Base-by-base conservation (phyloP, 1,140 invertebrate species). In the Tetragonula clypearis region DNA sequence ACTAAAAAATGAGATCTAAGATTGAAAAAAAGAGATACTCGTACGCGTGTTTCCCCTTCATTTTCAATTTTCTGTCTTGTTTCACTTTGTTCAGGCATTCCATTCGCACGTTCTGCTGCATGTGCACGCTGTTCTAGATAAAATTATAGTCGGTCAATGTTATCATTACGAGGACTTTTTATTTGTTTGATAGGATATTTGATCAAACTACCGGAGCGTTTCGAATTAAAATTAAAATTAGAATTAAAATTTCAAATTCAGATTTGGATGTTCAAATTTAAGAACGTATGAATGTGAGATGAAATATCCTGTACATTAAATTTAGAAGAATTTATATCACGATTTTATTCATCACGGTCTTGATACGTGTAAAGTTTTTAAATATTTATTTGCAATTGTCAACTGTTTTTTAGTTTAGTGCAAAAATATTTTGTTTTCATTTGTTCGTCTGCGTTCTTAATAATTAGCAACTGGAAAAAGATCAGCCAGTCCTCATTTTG, bases 401-500 rank as follows among this genome's bases (percentile, higher is more conserved):
- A 41, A 23, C 4, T 76, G 26, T 12, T 30, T 30, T 30, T 82
- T 4, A 66, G n/a, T 58, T 35, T 41, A 81, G 77, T 14, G 65
- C 15, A 68, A 21, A 66, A 66, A 66, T 30, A 41, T 78, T 65
- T 74, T 66, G 77, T 66, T 89, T 73, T 85, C 35, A n/a, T 82
- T 79, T 86, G 53, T 69, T 73, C 86, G 19, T 65, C 55, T 49
- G 49, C 56, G 21, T 26, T 53, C 65, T 85, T 89, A 69, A 79
- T 86, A 76, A 82, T 92, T 90, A 94, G 93, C 90, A 68, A 81
- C 88, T 73, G 91, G 90, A 79, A 94, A 94, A 90, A 92, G 87
- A 88, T 93, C 93, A 23, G 86, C 82, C 74, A 94, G 93, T 90
- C 93, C 93, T 72, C 92, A 93, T 90, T 92, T 92, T 62, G 94